These are phyloP conservation scores for Anabas testudineus DNA, from an alignment of 2,797 vertebrate genomes.

Conservation along the genomic window DNA sequence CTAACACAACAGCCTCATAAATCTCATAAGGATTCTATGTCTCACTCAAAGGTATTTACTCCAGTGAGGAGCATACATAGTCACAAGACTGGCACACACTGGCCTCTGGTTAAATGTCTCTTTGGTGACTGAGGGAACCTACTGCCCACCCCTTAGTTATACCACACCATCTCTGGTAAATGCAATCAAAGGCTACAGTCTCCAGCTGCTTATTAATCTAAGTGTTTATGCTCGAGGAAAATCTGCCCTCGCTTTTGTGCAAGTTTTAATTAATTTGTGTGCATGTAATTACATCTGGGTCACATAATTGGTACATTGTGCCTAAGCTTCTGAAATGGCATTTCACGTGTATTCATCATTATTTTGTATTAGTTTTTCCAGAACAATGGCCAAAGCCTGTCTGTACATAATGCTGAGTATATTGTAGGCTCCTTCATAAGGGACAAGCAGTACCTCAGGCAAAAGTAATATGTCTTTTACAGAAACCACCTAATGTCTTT, in stretches of 20 bases:
- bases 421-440: conserved; percentile 6
- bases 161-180: neutral
- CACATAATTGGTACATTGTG: conserved; percentile 26
- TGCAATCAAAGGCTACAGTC: conserved; percentile 26
- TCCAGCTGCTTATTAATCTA: conserved; percentile 26
- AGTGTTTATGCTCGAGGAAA: conserved; percentile 36
- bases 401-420: neutral
- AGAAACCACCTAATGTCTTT: neutral
- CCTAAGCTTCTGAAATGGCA: conserved; percentile 22
- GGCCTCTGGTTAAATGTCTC: conserved; percentile 6
- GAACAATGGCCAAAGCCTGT: neutral
- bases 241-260: conserved; percentile 29
- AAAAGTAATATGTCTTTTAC: neutral
- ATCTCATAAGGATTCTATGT: neutral
- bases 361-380: conserved; percentile 22
- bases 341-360: conserved; percentile 27
- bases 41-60: neutral
- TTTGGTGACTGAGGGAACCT: conserved; percentile 16
- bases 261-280: conserved; percentile 53
- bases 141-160: neutral
- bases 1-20: neutral
- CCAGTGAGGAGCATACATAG: neutral
- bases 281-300: conserved; percentile 51
- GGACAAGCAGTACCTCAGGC: neutral
- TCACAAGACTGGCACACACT: neutral